phyloP scores from a whole-genome alignment of 2,797 vertebrate genomes.

The Pseudotriccus pelzelni region DNA sequence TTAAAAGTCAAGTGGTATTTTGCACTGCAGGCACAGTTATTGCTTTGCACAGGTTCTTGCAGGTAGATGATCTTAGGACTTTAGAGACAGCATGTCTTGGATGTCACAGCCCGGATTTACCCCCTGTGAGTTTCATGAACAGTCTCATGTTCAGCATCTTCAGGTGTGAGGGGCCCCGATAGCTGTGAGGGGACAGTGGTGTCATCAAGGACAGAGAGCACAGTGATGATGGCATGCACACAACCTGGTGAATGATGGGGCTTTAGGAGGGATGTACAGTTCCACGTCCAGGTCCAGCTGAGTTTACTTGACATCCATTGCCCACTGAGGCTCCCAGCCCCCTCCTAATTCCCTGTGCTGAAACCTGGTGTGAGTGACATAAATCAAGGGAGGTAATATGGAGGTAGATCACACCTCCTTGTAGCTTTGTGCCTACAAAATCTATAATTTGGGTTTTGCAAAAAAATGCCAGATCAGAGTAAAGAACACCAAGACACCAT shows the following conservation, averaged over 20 bases:
- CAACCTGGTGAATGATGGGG: neutral
- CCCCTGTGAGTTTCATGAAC: fast-evolving
- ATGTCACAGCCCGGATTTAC: neutral
- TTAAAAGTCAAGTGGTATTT: neutral
- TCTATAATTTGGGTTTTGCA: neutral
- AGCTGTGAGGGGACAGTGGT: fast-evolving
- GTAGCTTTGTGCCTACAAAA: neutral
- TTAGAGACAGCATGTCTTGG: neutral
- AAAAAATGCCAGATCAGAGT: neutral
- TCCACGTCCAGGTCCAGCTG: neutral
- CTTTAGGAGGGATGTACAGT: neutral
- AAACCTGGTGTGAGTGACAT: neutral
- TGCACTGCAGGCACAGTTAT: fast-evolving
- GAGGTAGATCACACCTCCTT: neutral
- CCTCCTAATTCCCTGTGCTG: neutral
- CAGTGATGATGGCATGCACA: neutral
- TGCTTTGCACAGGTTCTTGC: fast-evolving
- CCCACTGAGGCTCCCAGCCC: neutral
- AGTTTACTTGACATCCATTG: neutral
- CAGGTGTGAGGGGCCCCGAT: too few species aligned
- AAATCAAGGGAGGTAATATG: neutral
- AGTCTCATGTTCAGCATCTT: neutral
- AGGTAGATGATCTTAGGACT: neutral
- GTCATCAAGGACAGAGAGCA: neutral
- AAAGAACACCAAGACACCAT: neutral